Percentiles rank a stretch among this genome's conserved stretches.
Conservation (phyloP, 2,888 invertebrate species). For the Caenorhabditis panamensis region DNA sequence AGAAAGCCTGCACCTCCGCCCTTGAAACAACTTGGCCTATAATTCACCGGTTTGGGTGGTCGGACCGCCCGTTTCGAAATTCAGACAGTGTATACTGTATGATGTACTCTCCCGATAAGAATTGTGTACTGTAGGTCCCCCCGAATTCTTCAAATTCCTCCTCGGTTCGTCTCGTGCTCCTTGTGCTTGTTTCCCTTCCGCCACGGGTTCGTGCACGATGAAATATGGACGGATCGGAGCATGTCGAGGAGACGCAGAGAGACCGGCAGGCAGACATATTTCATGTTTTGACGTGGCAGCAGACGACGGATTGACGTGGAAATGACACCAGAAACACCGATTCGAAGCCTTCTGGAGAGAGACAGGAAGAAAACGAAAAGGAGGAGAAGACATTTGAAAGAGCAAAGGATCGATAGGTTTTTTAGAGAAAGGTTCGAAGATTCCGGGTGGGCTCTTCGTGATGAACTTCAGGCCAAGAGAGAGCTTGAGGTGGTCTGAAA, state of each 20-base stretch:
- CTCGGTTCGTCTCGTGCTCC: neutral
- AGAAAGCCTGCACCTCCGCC: conserved; percentile 9
- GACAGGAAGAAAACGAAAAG: neutral
- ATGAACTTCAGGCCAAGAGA: too few species aligned
- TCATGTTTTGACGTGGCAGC: conserved; percentile 45
- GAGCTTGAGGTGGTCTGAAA: too few species aligned
- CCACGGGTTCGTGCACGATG: conserved; percentile 40
- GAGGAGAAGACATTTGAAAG: neutral
- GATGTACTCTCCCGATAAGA: conserved; percentile 15
- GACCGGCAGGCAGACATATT: conserved; percentile 14
- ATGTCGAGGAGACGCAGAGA: conserved; percentile 8
- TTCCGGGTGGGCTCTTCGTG: too few species aligned
- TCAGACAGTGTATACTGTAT: conserved; percentile 20
- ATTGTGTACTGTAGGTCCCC: conserved; percentile 21
- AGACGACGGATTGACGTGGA: conserved; percentile 37
- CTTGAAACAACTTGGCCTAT: conserved; percentile 29
- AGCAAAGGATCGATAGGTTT: too few species aligned
- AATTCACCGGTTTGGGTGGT: conserved; percentile 28
- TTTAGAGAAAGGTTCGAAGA: too few species aligned
- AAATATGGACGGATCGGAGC: conserved; percentile 29
- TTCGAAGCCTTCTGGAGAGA: conserved; percentile 10
- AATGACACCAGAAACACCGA: conserved; percentile 28
- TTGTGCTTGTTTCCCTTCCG: neutral
- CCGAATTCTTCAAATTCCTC: neutral
- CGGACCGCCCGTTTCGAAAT: conserved; percentile 16